phyloP scores from a whole-genome alignment of 2,113 vertebrate genomes.

The Coturnix japonica region DNA sequence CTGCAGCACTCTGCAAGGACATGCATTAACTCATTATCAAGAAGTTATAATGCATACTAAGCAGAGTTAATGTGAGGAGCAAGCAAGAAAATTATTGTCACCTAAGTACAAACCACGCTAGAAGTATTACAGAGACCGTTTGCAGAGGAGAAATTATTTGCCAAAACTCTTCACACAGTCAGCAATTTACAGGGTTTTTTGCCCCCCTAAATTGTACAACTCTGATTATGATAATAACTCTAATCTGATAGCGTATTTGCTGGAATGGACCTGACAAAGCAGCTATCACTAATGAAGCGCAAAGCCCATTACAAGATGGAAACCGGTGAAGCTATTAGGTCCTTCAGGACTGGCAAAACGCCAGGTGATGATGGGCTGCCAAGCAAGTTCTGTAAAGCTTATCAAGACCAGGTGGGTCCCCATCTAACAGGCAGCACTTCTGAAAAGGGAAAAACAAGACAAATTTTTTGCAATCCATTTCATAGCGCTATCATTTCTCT shows the following conservation, averaged over 20 bases:
- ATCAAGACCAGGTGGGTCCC: not conserved
- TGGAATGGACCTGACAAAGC: slow-evolving; percentile 17
- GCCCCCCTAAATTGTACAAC: not conserved
- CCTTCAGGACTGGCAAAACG: slow-evolving; percentile 6
- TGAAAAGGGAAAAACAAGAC: not conserved
- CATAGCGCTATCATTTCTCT: not conserved
- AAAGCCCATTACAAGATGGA: slow-evolving; percentile 20
- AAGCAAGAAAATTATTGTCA: not conserved
- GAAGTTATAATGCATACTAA: not conserved
- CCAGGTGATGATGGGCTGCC: not conserved
- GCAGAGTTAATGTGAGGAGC: not conserved
- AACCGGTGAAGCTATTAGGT: not conserved
- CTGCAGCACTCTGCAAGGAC: not conserved
- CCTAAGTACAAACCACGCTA: not conserved
- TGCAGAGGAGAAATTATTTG: not conserved
- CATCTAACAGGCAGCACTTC: not conserved
- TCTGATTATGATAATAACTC: slow-evolving; percentile 7
- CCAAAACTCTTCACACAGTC: not conserved
- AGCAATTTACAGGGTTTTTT: not conserved
- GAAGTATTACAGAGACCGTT: not conserved
- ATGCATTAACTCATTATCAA: not conserved
- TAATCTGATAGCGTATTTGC: slow-evolving; percentile 17
- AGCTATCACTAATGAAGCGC: not conserved
- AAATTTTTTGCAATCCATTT: not conserved
- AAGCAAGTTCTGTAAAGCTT: not conserved